Base-by-base conservation (phyloP, 2,113 vertebrate genomes). In the Oxygymnocypris stewartii region DNA sequence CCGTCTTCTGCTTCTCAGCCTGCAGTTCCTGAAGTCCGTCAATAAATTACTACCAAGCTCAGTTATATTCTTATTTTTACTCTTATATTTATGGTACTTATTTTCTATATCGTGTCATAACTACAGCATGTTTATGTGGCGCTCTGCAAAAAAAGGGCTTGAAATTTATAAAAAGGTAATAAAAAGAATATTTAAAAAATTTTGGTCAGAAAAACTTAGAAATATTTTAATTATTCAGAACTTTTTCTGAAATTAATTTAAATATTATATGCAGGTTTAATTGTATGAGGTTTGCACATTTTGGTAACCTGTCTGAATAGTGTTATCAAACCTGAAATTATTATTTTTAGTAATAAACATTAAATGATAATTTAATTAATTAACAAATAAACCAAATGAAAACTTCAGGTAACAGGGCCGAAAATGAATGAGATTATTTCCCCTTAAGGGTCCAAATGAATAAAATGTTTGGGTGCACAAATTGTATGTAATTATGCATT, bases 1-100 rank as follows among this genome's bases (percentile, higher is more conserved):
- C 93, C 0, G 90, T 96, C 92, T 98, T 97, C 90, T 98, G 97
- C 92, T 99, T 99, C 87, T 99, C 98, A 79, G 95, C 87, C 85
- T 97, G 94, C 91, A 99, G 94, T 93, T 99, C 98, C 98, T 99
- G 85, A 84, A 61, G 35, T 23, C 13, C 61, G 14, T 57, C 65
- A 65, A 44, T 8, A n/a, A 51, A 82, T 82, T 37, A 71, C 42
- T 8, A 49, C 25, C 18, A 71, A 49, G 42, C 8, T 67, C 42
- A 31, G 20, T 8, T 31, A 28, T 51, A 77, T 77, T 77, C 51
- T 18, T 5, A 42, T n/a, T 8, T 31, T 18, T 51, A 77, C 51
- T 77, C 51, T 18, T 5, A 42, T n/a, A 42, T 25, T 14, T 81
- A 81, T 44, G 5, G 0, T 47, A 44, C 13, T 18, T 16, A 18